A percentile compares a stretch with the other conserved stretches of the same genome.
Evolutionary conservation across 92 coral and sea anemone genomes (phyloP).

Genomic region (Umimayanthus chanpuru): DNA sequence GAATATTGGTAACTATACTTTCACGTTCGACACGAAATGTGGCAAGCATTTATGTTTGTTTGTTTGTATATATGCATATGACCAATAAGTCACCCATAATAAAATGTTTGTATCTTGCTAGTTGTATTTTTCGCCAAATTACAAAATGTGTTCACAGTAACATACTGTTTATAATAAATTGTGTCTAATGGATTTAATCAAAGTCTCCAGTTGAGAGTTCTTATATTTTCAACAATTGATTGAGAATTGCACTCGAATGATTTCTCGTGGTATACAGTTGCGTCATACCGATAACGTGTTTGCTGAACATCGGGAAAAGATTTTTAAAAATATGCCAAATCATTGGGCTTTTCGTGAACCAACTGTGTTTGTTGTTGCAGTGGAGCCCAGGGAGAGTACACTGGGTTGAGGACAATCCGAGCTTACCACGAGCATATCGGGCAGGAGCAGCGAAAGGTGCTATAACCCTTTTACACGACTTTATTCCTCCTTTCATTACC

Average conservation of each 20-base stretch:
- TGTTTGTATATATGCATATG: no score
- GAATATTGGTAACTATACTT: no score
- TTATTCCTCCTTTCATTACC: no score
- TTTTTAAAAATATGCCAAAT: not conserved
- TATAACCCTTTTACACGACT: not conserved
- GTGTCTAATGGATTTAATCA: not conserved
- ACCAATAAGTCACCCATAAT: no score
- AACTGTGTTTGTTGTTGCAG: conserved; percentile 36
- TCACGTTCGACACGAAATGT: no score
- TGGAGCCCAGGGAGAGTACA: conserved; percentile 99
- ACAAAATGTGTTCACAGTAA: not conserved
- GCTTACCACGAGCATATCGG: conserved; percentile 93
- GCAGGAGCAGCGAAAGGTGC: conserved; percentile 83
- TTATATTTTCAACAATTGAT: no score
- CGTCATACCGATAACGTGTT: no score
- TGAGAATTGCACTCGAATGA: not conserved
- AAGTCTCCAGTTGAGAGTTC: no score
- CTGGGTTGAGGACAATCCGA: conserved; percentile 89
- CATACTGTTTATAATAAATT: no score
- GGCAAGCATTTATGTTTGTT: no score
- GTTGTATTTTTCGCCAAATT: not conserved
- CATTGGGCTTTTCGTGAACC: not conserved
- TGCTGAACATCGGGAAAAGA: no score
- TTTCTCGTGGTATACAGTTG: not conserved
- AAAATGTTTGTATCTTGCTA: no score